Base-by-base conservation (phyloP, 2,113 vertebrate genomes). In the Pampusana beccarii region DNA sequence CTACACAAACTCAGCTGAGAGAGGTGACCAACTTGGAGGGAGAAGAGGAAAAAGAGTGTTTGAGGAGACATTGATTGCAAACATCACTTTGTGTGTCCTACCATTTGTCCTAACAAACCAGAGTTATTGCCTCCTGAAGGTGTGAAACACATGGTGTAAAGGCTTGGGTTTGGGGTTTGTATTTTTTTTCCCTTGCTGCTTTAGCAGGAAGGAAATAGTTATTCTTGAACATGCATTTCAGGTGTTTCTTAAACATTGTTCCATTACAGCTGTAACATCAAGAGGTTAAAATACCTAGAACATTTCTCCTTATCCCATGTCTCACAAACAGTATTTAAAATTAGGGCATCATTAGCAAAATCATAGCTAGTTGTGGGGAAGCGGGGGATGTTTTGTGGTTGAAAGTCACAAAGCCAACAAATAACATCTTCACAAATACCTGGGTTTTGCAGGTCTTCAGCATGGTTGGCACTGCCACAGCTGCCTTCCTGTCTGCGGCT, bases 391-490 rank as follows among this genome's bases (percentile, higher is more conserved):
- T 46, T 91, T 82, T 62, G 8, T 2, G 5, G 3, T 5, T 66
- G 25, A 34, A 69, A 79, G 50, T 69, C 31, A 10, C 48, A 38
- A 79, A 86, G 54, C 42, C 33, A 58, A 69, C 82, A 62, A 87
- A 46, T 96, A 94, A 95, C 58, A 6, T 66, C 60, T 90, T 73
- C 44, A 18, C 78, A 71, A 97, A 95, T 88, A 56, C 77, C 65
- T 87, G 93, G 82, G 28, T 96, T 88, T 95, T 96, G 91, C 95
- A 96, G 95, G 92, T 97, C 92, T 86, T 70, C 85, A 56, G 26
- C 74, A 5, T 42, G 85, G 92, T 71, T 77, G 95, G 75, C 75
- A 51, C 34, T 60, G 89, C 58, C 70, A 80, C 78, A 34, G 51
- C n/a, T 85, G 9, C 88, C 40, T 62, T 71, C 72, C 88, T 26